Base-by-base conservation (phyloP, 2,797 vertebrate genomes). In the Clangula hyemalis region DNA sequence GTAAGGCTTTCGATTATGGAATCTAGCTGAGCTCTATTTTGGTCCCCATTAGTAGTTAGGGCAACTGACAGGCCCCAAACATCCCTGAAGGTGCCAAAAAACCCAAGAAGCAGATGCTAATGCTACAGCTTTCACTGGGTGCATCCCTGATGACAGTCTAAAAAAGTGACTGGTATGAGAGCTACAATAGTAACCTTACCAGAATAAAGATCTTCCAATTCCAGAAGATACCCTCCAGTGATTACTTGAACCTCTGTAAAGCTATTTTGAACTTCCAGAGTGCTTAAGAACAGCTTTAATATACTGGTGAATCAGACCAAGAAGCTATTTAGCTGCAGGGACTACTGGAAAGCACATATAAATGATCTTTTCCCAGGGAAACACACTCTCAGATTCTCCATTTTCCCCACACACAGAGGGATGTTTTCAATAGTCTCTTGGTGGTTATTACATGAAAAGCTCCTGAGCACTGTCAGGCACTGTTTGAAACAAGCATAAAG, bases 211-310 rank as follows among this genome's bases (percentile, higher is more conserved):
- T 75, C 34, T 24, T 84, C 62, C 60, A 85, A 58, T 21, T 84
- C 30, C 24, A 81, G 80, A 5, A 91, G 85, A 94, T 21, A 51
- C 58, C 58, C 82, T 91, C 73, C 76, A 94, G 70, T 69, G 76
- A 71, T 83, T 85, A 69, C 61, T 22, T 94, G 58, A 88, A 95
- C 49, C 80, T 30, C 79, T 94, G 41, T 58, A 80, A 91, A 88
- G 62, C 34, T 24, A 57, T 91, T 96, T 72, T 61, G 32, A 69
- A 77, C 76, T 74, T 86, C 68, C 39, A 75, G 79, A 72, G 34
- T 49, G 45, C 79, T 90, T 54, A 83, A 81, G 62, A 85, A 36
- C 69, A 89, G 79, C 45, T 87, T 91, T 84, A 90, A 86, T 81
- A 76, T 27, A 69, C 51, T 56, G 28, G 76, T 51, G 70, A 91